Evolutionary conservation across 92 coral and sea anemone species (phyloP), one percentile per base, ranked within the genome.

Genomic region (Umimayanthus kanabou): DNA sequence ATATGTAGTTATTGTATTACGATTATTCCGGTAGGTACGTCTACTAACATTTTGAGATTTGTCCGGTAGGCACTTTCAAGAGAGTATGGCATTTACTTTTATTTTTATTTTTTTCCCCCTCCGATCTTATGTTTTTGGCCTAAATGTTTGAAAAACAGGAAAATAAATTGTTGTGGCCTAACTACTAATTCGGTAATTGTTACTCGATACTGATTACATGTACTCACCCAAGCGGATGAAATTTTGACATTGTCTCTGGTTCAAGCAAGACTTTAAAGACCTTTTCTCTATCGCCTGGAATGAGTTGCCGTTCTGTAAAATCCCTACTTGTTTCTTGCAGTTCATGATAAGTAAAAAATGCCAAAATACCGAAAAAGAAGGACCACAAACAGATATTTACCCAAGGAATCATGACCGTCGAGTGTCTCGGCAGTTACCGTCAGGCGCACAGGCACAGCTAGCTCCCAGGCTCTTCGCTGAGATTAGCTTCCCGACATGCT

Each of bases 331-430:
- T 82, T 67, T 82, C 86, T 23, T 82, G 77, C n/a, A 82, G 86
- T 70, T 82, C 86, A n/a, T 82, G 75, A 47, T 82, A 66, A 47
- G 86, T 67, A 43, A 82, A 82, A 82, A 82, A 82, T 43, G 86
- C 86, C 30, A 82, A 70, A 47, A 82, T 82, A 13, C 86, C 86
- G 86, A 82, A 67, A 30, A 82, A 82, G n/a, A 67, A 29, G 9
- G 76, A 82, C 86, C 86, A 82, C 40, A 82, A 50, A 67, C 28
- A 82, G 9, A 82, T 5, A 67, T 82, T 82, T 5, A 82, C 86
- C 86, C 86, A 82, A 82, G 64, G 77, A 67, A 69, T 40, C 86
- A 82, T 82, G 10, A 1, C 29, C 30, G 28, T 2, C 10, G 2
- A 0, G 22, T 5, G 5, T 25, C 26, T 65, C 26, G 71, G 10